Conservation (phyloP, 2,797 vertebrate genomes). For the Natrix natrix region DNA sequence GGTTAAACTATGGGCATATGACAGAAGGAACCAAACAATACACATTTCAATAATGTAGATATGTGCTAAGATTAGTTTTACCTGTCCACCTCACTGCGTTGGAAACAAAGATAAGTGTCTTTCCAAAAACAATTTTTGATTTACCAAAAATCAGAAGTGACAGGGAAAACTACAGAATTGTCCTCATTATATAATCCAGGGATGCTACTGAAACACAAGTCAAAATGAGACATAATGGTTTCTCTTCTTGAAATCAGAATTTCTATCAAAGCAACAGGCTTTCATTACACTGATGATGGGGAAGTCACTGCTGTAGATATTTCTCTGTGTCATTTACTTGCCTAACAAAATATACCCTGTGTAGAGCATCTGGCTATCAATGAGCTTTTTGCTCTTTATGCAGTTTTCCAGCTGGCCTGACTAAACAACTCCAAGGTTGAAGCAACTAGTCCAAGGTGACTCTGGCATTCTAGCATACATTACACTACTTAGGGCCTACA, state of each 20-base stretch:
- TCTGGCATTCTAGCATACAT: conserved; percentile 29
- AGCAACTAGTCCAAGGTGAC: conserved; percentile 56
- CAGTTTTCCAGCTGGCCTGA: conserved; percentile 49
- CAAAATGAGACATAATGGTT: conserved; percentile 17
- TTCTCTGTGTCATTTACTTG: conserved; percentile 32
- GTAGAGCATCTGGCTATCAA: conserved; percentile 49
- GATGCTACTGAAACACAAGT: conserved; percentile 16
- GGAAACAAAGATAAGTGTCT: background rate
- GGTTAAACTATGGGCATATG: too few relatives aligned
- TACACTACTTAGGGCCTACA: conserved; percentile 13
- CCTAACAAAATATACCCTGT: conserved; percentile 34
- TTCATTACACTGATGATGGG: background rate
- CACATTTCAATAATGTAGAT: background rate
- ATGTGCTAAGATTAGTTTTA: background rate
- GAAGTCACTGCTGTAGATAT: conserved; percentile 38
- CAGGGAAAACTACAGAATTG: conserved; percentile 3
- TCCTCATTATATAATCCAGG: conserved; percentile 21
- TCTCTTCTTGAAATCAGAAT: conserved; percentile 8
- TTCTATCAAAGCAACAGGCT: conserved; percentile 7
- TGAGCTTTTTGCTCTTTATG: conserved; percentile 45
- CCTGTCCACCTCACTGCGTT: background rate
- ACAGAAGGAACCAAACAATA: background rate
- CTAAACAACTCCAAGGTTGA: conserved; percentile 53
- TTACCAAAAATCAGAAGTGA: conserved; percentile 6
- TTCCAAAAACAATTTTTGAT: conserved; percentile 16